phyloP scores from a whole-genome alignment of 2,113 vertebrate genomes.

The Heterocephalus glaber region DNA sequence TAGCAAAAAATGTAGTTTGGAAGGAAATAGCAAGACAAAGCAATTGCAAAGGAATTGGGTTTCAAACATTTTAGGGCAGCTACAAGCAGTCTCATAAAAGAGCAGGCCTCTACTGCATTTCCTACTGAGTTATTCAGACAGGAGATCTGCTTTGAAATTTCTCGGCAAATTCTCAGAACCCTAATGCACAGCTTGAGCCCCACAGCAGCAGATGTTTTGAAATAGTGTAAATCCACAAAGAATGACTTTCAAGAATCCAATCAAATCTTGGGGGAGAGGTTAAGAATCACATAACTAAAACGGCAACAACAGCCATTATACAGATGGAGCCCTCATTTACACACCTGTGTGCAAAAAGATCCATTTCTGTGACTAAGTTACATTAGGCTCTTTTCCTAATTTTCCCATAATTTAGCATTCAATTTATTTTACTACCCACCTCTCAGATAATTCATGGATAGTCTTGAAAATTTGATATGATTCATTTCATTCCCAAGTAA shows the following conservation, averaged over 20 bases:
- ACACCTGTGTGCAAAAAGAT: neutral
- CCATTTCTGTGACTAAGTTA: constrained; percentile 33
- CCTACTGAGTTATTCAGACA: constrained; percentile 7
- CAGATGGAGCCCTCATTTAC: rapidly evolving
- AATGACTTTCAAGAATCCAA: constrained; percentile 66
- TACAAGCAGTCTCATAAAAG: constrained; percentile 29
- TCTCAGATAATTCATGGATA: constrained; percentile 71
- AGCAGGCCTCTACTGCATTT: constrained; percentile 30
- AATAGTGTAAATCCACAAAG: constrained; percentile 57
- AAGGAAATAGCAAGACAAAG: constrained; percentile 27
- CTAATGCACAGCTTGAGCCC: constrained; percentile 78
- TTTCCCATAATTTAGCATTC: constrained; percentile 76
- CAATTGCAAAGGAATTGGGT: constrained; percentile 39
- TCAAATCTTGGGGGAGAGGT: constrained; percentile 22
- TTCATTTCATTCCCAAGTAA: constrained; percentile 76
- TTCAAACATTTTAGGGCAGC: neutral
- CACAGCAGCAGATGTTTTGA: constrained; percentile 77
- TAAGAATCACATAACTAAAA: neutral
- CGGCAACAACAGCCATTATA: neutral
- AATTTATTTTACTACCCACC: constrained; percentile 77
- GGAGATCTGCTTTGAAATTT: constrained; percentile 65
- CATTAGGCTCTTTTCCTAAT: constrained; percentile 62
- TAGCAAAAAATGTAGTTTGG: neutral
- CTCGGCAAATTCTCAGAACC: constrained; percentile 64
- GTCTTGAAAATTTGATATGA: constrained; percentile 76